Conservation (phyloP, 2,888 invertebrate genomes). For the Pharmacophagus antenor region DNA sequence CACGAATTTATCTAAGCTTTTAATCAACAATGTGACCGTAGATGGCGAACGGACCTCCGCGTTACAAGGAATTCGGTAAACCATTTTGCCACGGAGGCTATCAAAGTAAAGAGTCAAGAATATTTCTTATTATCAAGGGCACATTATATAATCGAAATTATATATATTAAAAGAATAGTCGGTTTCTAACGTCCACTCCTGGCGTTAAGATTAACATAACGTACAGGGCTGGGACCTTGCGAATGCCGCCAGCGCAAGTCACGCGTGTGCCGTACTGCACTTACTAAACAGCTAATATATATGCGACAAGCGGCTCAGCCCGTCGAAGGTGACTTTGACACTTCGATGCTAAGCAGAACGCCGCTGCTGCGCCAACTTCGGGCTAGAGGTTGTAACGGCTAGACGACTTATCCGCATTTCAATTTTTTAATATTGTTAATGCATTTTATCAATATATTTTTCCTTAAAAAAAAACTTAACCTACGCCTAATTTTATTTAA, state of each 20-base stretch:
- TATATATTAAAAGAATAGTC: neutral
- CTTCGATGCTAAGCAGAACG: constrained; percentile 27
- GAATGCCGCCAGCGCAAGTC: constrained; percentile 59
- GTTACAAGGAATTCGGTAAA: too few relatives aligned
- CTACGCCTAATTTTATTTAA: too few relatives aligned
- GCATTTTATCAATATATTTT: too few relatives aligned
- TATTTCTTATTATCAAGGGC: too few relatives aligned
- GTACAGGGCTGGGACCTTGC: constrained; percentile 44
- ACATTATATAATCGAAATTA: too few relatives aligned
- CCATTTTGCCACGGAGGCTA: too few relatives aligned
- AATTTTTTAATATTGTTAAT: neutral
- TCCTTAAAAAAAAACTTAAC: too few relatives aligned
- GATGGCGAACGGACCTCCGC: too few relatives aligned
- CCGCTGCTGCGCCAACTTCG: constrained; percentile 19
- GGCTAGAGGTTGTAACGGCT: constrained; percentile 2
- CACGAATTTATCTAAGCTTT: too few relatives aligned
- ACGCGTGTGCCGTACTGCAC: constrained; percentile 59
- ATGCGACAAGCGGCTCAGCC: constrained; percentile 49
- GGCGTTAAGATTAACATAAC: constrained; percentile 38
- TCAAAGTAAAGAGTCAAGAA: too few relatives aligned
- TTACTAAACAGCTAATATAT: constrained; percentile 61
- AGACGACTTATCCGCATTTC: neutral
- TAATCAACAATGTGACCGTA: too few relatives aligned
- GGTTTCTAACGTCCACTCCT: neutral
- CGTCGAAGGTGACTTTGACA: constrained; percentile 39